Evolutionary conservation across 2,797 vertebrate species (phyloP).

Genomic region (Gymnothorax javanicus): DNA sequence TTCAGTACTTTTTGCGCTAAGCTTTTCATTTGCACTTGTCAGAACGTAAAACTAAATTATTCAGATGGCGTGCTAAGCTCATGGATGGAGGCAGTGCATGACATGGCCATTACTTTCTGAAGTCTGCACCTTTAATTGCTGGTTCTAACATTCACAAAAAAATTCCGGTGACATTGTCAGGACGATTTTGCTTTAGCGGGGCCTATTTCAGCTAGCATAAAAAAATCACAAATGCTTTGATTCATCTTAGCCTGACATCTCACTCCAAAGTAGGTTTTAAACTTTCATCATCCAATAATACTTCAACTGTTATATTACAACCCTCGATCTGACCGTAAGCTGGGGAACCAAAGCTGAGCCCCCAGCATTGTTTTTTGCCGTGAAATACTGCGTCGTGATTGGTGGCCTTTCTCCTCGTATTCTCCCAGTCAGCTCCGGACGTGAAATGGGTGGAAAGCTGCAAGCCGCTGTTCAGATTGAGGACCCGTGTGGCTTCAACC

Average conservation of each 20-base stretch:
- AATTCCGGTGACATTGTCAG: too few relatives aligned
- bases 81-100: too few relatives aligned
- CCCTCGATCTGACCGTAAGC: not conserved
- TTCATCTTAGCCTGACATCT: not conserved
- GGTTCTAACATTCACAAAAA: too few relatives aligned
- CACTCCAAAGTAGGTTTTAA: not conserved
- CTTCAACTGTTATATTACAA: not conserved
- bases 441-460: slow-evolving; percentile 94
- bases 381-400: not conserved
- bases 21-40: too few relatives aligned
- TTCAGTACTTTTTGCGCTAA: too few relatives aligned
- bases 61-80: too few relatives aligned
- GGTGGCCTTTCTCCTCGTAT: slow-evolving; percentile 45
- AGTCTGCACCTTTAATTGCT: too few relatives aligned
- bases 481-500: slow-evolving; percentile 86
- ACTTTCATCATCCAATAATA: not conserved
- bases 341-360: not conserved
- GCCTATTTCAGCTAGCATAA: not conserved
- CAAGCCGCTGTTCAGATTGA: slow-evolving; percentile 90
- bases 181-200: too few relatives aligned
- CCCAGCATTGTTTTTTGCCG: not conserved
- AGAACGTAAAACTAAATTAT: too few relatives aligned
- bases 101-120: too few relatives aligned
- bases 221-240: not conserved
- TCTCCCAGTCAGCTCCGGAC: slow-evolving; percentile 75